Evolutionary conservation across 2,113 vertebrate genomes (phyloP).

Genomic region (Megatriorchis doriae): DNA sequence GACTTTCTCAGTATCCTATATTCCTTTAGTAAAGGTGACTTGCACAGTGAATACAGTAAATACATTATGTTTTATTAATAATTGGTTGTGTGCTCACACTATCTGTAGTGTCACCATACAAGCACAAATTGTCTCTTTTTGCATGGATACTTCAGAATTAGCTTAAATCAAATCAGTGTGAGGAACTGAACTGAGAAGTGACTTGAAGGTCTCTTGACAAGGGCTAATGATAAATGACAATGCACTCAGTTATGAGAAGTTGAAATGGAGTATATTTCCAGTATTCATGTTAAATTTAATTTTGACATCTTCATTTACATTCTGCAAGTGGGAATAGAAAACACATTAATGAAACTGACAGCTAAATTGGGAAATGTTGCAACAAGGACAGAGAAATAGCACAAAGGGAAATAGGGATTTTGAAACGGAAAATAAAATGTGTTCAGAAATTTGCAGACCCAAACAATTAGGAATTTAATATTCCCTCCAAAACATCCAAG

Average conservation of each 20-base stretch:
- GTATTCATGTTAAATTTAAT: background rate
- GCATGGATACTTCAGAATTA: background rate
- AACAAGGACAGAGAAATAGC: background rate
- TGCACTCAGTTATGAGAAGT: background rate
- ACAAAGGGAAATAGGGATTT: background rate
- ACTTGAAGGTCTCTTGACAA: background rate
- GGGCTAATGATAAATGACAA: background rate
- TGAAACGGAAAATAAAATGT: background rate
- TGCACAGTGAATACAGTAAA: background rate
- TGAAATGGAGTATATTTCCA: background rate
- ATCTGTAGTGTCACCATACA: background rate
- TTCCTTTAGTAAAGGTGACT: background rate
- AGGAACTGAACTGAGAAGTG: background rate
- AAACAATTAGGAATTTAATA: background rate
- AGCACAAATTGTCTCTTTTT: background rate
- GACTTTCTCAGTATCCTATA: background rate
- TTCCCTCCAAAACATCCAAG: background rate
- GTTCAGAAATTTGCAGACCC: background rate
- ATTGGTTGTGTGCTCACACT: background rate
- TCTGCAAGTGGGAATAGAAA: background rate
- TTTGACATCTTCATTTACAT: conserved; percentile 22
- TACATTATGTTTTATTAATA: background rate
- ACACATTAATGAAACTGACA: conserved; percentile 14
- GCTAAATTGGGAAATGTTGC: background rate
- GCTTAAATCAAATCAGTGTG: background rate